A percentile compares a stretch with the other conserved stretches of the same genome.
These are phyloP conservation scores for Eubucco bourcierii DNA, from an alignment of 2,113 vertebrate genomes.

Conservation along the genomic window DNA sequence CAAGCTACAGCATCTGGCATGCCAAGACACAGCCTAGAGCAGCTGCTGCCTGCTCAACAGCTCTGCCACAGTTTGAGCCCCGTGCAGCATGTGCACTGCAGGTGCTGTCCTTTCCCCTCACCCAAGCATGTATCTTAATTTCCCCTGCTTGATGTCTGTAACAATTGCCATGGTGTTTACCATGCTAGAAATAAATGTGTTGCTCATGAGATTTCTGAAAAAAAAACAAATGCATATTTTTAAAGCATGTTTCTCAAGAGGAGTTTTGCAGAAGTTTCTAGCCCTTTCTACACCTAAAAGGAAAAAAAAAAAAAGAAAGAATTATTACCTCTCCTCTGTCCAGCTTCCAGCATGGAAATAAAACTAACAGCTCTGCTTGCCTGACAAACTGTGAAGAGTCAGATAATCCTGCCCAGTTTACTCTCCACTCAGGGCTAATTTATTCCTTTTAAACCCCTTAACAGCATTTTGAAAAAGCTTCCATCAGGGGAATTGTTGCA, in stretches of 20 bases:
- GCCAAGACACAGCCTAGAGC: not conserved
- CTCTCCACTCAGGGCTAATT: not conserved
- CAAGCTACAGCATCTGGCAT: not conserved
- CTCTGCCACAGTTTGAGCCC: accelerated
- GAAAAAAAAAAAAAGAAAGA: not conserved
- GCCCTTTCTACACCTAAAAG: not conserved
- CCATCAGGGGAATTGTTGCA: not conserved
- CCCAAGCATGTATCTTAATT: accelerated
- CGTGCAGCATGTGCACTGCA: accelerated
- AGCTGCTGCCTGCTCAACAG: not conserved
- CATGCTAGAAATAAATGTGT: not conserved
- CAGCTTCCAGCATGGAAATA: not conserved
- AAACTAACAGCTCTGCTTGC: not conserved
- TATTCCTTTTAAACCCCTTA: conserved; percentile 20
- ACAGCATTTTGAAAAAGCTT: conserved; percentile 2
- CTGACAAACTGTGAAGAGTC: not conserved
- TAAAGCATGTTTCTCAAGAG: not conserved
- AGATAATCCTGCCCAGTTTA: conserved; percentile 17
- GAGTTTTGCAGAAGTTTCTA: not conserved
- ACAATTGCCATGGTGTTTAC: not conserved
- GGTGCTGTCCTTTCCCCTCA: not conserved
- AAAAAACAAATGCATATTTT: not conserved
- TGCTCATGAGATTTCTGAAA: not conserved
- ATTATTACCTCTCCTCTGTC: not conserved
- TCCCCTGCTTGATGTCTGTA: not conserved